Evolutionary conservation across 1,140 invertebrate genomes (phyloP).

Genomic region (Hesperophylax magnus): DNA sequence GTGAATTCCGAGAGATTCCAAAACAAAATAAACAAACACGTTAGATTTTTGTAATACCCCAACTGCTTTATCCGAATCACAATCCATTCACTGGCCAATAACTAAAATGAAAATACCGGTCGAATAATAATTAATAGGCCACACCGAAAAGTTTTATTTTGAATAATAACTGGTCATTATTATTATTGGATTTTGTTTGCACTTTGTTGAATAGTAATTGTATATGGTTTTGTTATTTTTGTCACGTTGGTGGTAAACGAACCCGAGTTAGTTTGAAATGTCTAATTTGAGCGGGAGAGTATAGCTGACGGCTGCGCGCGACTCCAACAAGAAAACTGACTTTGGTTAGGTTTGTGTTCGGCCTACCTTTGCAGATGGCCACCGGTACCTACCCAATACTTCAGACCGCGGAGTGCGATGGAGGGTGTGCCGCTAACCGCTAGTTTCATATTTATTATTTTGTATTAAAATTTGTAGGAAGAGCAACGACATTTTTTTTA

Average conservation of each 20-base stretch:
- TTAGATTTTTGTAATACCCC: background rate
- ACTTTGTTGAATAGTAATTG: background rate
- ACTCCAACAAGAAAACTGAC: slow-evolving; percentile 23
- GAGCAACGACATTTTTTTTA: no score
- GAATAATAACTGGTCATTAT: no score
- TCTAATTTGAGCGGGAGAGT: background rate
- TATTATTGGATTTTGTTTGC: no score
- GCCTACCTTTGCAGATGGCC: slow-evolving; percentile 20
- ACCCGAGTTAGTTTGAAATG: slow-evolving; percentile 3
- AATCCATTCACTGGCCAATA: slow-evolving; percentile 1
- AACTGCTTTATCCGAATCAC: background rate
- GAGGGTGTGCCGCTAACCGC: no score
- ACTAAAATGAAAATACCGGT: background rate
- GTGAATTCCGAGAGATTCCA: background rate
- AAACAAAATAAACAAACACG: slow-evolving; percentile 14
- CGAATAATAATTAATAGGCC: background rate
- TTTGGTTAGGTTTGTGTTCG: background rate
- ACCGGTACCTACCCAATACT: background rate
- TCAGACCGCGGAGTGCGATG: background rate
- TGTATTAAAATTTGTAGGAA: no score
- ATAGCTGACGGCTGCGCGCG: background rate
- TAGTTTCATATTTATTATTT: no score
- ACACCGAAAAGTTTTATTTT: background rate
- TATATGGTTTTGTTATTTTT: background rate
- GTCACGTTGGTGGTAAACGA: background rate